These are phyloP conservation scores for Meandrina meandrites DNA, from an alignment of 92 coral and sea anemone genomes.

Conservation along the genomic window DNA sequence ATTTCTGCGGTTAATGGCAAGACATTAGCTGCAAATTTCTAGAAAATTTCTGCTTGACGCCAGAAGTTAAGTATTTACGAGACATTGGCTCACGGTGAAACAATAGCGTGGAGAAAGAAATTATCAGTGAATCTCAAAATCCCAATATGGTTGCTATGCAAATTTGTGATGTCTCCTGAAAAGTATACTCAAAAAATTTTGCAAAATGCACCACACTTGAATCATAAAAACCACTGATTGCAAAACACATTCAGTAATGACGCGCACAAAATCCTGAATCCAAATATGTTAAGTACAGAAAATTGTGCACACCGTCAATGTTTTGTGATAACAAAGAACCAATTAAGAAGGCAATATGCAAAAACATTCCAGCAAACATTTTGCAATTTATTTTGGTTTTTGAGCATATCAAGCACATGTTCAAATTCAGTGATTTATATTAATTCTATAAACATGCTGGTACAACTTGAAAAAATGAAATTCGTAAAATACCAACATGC, in stretches of 20 bases:
- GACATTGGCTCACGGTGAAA: background rate
- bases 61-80: background rate
- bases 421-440: background rate
- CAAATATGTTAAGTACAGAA: background rate
- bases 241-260: too few relatives aligned
- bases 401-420: background rate
- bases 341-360: background rate
- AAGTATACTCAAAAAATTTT: background rate
- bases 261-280: too few relatives aligned
- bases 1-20: too few relatives aligned
- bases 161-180: background rate
- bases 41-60: background rate
- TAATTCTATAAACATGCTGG: background rate
- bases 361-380: background rate
- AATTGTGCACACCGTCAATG: background rate
- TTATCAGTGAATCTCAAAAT: background rate
- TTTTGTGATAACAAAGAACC: background rate
- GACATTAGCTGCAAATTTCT: background rate
- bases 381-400: background rate
- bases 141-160: background rate
- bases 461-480: background rate
- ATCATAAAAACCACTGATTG: background rate
- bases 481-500: background rate
- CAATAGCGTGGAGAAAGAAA: background rate
- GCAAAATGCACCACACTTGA: background rate